Conservation (phyloP, 1,140 invertebrate genomes). For the Musca vetustissima region DNA sequence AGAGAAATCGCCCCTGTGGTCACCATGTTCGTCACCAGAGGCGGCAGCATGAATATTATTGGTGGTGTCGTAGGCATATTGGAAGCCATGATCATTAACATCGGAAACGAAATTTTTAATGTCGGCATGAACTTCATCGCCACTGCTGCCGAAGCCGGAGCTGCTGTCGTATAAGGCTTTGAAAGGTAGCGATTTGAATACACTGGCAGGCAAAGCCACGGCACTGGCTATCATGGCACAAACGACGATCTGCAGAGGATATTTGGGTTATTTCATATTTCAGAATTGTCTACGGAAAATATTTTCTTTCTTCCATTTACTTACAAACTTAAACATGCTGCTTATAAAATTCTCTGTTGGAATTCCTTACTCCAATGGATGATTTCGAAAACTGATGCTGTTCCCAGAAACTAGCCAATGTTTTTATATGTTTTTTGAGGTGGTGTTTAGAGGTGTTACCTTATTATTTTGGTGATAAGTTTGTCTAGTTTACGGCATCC, state of each 20-base stretch:
- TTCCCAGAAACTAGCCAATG: too few relatives aligned
- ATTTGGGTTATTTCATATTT: neutral
- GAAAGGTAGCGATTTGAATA: too few relatives aligned
- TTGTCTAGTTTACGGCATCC: too few relatives aligned
- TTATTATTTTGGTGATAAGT: too few relatives aligned
- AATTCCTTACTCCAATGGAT: too few relatives aligned
- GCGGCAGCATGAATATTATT: slow-evolving; percentile 63
- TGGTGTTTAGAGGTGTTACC: too few relatives aligned
- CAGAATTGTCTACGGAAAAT: neutral
- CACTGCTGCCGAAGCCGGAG: neutral
- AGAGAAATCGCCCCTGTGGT: slow-evolving; percentile 39
- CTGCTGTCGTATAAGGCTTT: too few relatives aligned
- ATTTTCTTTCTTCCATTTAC: neutral
- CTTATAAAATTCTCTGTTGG: too few relatives aligned
- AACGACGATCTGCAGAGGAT: neutral
- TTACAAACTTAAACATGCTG: slow-evolving; percentile 10
- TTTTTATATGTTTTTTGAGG: too few relatives aligned
- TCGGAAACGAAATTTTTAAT: slow-evolving; percentile 37
- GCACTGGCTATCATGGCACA: neutral
- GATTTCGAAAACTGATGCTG: too few relatives aligned
- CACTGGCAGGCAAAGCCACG: neutral
- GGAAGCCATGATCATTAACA: slow-evolving; percentile 55
- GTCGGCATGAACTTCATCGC: slow-evolving; percentile 40
- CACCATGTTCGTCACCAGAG: slow-evolving; percentile 53
- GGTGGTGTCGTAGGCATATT: slow-evolving; percentile 57